Conservation (phyloP, 92 coral and sea anemone genomes). For the Phenganax subtilis region DNA sequence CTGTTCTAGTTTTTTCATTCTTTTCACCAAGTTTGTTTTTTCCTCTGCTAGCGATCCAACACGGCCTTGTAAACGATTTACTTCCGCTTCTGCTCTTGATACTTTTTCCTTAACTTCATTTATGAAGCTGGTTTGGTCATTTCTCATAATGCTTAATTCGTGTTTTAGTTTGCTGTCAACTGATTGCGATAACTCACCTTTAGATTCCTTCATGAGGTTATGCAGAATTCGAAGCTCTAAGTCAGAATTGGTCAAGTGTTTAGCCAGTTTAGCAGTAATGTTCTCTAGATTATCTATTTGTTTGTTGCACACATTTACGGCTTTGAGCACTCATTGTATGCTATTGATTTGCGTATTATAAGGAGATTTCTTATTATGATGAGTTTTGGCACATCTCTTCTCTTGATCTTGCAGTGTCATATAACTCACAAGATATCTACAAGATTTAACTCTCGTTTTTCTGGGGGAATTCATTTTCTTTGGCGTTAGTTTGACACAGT, state of each 20-base stretch:
- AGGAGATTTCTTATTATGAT: neutral
- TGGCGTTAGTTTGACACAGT: neutral
- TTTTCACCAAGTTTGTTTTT: no score
- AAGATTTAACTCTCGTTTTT: neutral
- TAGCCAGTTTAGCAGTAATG: neutral
- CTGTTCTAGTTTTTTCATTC: no score
- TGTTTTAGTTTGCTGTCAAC: slow-evolving; percentile 2
- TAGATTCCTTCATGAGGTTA: neutral
- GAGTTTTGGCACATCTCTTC: neutral
- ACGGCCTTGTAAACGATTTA: no score
- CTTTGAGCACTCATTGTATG: neutral
- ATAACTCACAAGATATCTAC: neutral
- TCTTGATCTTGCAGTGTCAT: no score
- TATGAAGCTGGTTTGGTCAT: neutral
- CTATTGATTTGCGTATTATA: neutral
- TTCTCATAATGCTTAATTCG: neutral
- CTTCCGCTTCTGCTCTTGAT: no score
- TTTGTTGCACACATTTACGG: neutral
- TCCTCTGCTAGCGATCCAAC: no score
- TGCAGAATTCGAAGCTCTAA: neutral
- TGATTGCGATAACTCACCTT: neutral
- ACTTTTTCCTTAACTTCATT: no score
- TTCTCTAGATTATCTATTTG: neutral
- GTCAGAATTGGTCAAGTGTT: neutral
- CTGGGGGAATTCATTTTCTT: neutral